phyloP scores from a whole-genome alignment of 1,140 invertebrate genomes.

The Dryas iulia region DNA sequence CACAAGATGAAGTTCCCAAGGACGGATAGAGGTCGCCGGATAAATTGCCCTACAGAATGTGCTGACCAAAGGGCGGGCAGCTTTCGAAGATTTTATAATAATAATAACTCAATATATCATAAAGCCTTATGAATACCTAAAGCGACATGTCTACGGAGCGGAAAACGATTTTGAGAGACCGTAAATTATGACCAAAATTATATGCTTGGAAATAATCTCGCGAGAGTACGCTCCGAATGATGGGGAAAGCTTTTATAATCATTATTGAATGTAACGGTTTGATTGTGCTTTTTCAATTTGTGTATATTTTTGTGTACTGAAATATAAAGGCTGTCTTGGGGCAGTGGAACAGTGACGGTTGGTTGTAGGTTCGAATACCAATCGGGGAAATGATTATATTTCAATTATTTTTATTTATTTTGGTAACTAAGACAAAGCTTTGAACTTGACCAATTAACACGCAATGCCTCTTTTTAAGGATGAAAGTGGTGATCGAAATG shows the following conservation, averaged over 20 bases:
- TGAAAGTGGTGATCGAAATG: too few species aligned
- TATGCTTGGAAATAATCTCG: constrained; percentile 9
- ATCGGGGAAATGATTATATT: too few species aligned
- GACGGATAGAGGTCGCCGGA: constrained; percentile 1
- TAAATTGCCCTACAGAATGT: background rate
- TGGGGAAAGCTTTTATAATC: background rate
- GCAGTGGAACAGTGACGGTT: too few species aligned
- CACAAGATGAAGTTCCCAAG: background rate
- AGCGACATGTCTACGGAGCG: constrained; percentile 19
- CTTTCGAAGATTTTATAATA: constrained; percentile 21
- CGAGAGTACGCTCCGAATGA: background rate
- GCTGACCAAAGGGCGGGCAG: constrained; percentile 16
- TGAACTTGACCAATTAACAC: too few species aligned
- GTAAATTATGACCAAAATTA: constrained; percentile 17
- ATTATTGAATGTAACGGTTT: background rate
- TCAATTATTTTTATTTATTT: too few species aligned
- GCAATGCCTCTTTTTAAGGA: too few species aligned
- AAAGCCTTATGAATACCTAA: constrained; percentile 14
- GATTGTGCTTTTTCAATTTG: background rate
- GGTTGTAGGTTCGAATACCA: too few species aligned
- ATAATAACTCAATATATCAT: constrained; percentile 28
- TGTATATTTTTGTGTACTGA: background rate
- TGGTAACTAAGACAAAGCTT: too few species aligned
- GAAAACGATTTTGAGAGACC: constrained; percentile 19
- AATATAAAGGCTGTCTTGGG: too few species aligned